Base-by-base conservation (phyloP, 1,140 invertebrate genomes). In the Drosophila ficusphila region DNA sequence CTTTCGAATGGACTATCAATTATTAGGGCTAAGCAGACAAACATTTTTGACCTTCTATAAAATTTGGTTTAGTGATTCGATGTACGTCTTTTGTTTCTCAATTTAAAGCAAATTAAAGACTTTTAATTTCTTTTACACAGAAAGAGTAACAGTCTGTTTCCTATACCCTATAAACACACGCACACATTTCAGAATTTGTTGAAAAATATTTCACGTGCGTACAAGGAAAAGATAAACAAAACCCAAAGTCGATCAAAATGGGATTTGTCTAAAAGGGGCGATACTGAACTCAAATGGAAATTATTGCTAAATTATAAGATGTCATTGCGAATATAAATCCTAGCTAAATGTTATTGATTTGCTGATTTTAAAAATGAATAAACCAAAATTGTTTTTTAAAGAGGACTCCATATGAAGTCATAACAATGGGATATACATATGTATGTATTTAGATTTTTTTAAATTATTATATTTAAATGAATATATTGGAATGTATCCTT, bases 221-320 rank as follows among this genome's bases (percentile, higher is more conserved):
- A 61, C 58, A 41, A 61, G 44, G 14, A 31, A 61, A 61, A 62
- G 58, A 62, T 62, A 61, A 61, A 61, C 58, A 60, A 61, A 29
- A 23, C n/a, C n/a, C 11, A 11, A 8, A 18, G 53, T 9, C 16
- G 25, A 41, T 60, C 7, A 14, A 36, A 42, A 36, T 42, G 36
- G 19, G 9, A 1, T 19, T 4, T 23, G 25, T 23, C 33, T 36
- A 21, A 21, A 4, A 6, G n/a, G 9, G n/a, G n/a, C 18, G 23
- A 11, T 21, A 18, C n/a, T n/a, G 9, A 4, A 12, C 1, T 2
- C 1, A 12, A 11, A 41, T 41, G n/a, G 14, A 3, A 12, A 44
- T 23, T 0, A n/a, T 21, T 11, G 27, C 27, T 29, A 9, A 8
- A 29, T n/a, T n/a, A n/a, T n/a, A n/a, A n/a, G n/a, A n/a, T n/a